Base-by-base conservation (phyloP, 2,113 vertebrate species). In the Syngnathus floridae region DNA sequence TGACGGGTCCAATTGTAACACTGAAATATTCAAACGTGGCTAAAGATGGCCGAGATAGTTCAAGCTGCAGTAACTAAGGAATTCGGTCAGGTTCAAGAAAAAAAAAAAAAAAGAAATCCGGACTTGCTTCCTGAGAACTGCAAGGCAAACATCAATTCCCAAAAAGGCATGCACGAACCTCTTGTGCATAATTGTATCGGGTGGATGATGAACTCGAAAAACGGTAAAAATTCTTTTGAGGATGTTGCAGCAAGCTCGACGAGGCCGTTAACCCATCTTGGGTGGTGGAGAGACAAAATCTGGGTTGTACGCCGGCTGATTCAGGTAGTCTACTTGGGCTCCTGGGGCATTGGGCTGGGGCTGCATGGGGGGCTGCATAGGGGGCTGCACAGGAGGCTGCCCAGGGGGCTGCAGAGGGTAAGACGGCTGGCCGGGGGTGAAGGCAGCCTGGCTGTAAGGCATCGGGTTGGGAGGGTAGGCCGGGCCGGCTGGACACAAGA, bases 261-360 rank as follows among this genome's bases (percentile, higher is more conserved):
- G 51, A 45, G 57, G 43, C 88, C 82, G 80, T 73, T 90, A 91
- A 56, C 71, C 80, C 12, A 83, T 82, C 84, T 91, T 91, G 19
- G 91, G 90, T 67, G 92, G 86, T 6, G 89, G 89, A 56, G 88
- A 80, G 82, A 93, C 7, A n/a, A 84, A 98, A 21, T 91, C 91
- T 1, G 95, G 95, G 82, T 98, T 97, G 87, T 92, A 98, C 0
- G 95, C 92, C 1, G 87, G 88, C 52, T 88, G 87, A 26, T 43
- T 4, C 0, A 75, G 43, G 78, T 66, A 88, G 74, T 84, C 81
- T 2, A 7, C 0, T 0, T 60, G 51, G 0, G 79, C 8, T 1
- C 46, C 26, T 2, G 36, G 63, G 65, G 67, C 48, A 12, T 26
- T 69, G 31, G 79, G 54, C 55, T 74, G 59, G 19, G 62, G 65